phyloP scores from a whole-genome alignment of 2,113 vertebrate species.

The Daboia siamensis region DNA sequence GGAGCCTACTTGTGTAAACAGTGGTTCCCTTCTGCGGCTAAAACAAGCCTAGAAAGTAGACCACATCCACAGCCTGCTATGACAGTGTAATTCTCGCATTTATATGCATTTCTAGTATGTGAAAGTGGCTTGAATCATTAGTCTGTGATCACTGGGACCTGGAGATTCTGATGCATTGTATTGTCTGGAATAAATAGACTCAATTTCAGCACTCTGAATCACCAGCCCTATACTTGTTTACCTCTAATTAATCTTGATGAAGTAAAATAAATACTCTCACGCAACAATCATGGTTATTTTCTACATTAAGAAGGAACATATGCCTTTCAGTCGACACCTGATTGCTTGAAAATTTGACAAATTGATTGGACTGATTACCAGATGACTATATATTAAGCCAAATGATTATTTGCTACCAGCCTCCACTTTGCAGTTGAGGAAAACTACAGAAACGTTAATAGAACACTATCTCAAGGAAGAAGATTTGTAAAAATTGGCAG shows the following conservation, averaged over 20 bases:
- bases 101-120: background rate
- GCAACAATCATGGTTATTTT: background rate
- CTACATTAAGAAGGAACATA: background rate
- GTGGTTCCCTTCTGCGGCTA: background rate
- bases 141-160: background rate
- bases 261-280: background rate
- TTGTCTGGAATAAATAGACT: background rate
- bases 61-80: background rate
- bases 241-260: background rate
- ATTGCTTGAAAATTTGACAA: background rate
- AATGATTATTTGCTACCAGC: background rate
- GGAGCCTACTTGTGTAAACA: background rate
- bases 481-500: background rate
- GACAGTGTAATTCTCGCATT: background rate
- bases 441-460: background rate
- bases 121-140: background rate
- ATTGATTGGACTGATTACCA: background rate
- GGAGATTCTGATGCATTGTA: background rate
- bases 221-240: background rate
- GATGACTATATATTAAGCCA: background rate
- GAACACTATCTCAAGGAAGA: background rate
- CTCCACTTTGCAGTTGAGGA: background rate
- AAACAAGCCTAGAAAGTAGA: background rate
- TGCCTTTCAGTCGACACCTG: background rate
- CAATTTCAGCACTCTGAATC: background rate